Evolutionary conservation across 2,888 invertebrate genomes (phyloP).

Genomic region (Chrysolina oricalcia): DNA sequence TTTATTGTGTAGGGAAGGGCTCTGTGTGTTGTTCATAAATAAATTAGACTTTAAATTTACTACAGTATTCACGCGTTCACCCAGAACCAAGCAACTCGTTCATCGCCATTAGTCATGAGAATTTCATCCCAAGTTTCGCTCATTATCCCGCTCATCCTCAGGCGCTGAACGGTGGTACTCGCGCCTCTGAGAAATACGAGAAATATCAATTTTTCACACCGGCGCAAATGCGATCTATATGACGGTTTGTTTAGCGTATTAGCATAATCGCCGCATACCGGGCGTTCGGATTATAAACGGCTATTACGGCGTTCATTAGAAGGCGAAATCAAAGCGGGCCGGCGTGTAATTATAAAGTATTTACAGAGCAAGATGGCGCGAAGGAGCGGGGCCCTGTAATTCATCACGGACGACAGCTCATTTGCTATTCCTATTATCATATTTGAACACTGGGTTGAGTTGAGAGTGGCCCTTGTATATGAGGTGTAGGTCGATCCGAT

Average conservation of each 20-base stretch:
- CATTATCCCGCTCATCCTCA: slow-evolving; percentile 1
- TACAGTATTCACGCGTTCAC: neutral
- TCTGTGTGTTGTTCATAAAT: too few relatives aligned
- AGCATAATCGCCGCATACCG: slow-evolving; percentile 52
- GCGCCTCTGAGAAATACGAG: neutral
- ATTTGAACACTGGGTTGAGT: slow-evolving; percentile 64
- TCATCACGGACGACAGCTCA: slow-evolving; percentile 71
- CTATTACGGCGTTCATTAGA: slow-evolving; percentile 71
- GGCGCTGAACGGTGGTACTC: slow-evolving; percentile 4
- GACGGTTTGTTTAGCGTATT: slow-evolving; percentile 49
- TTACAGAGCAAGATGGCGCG: slow-evolving; percentile 68
- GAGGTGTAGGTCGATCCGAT: slow-evolving; percentile 61
- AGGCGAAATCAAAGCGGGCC: slow-evolving; percentile 69
- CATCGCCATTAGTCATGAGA: neutral
- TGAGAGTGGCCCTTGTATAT: slow-evolving; percentile 54
- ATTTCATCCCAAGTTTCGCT: neutral
- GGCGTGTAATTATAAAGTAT: slow-evolving; percentile 73
- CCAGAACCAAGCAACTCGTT: neutral
- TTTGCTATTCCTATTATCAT: slow-evolving; percentile 71
- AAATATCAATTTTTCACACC: slow-evolving; percentile 34
- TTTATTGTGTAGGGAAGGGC: too few relatives aligned
- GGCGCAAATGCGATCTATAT: slow-evolving; percentile 45
- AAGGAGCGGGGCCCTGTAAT: slow-evolving; percentile 70
- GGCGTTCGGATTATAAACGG: slow-evolving; percentile 51
- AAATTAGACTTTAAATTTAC: too few relatives aligned